Evolutionary conservation across 1,140 invertebrate genomes (phyloP).

Genomic region (Holcopasites calliopsidis): DNA sequence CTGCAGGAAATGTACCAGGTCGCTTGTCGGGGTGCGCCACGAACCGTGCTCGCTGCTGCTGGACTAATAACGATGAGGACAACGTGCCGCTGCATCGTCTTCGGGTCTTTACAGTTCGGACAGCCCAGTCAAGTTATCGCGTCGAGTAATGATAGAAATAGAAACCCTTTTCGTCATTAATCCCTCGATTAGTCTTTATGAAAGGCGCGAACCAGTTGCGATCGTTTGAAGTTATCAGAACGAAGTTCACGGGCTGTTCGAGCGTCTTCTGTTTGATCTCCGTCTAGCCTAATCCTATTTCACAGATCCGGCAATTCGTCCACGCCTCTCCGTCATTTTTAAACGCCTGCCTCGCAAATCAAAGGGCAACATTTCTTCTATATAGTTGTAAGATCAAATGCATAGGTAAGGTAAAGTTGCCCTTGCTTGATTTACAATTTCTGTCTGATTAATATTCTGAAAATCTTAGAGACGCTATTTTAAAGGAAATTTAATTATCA

Average conservation of each 20-base stretch:
- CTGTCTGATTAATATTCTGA: too few species aligned
- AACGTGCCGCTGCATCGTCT: not conserved
- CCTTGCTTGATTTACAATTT: too few species aligned
- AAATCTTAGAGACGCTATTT: too few species aligned
- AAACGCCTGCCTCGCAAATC: slow-evolving; percentile 22
- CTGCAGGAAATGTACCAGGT: slow-evolving; percentile 29
- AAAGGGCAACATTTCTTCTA: too few species aligned
- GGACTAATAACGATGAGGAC: slow-evolving; percentile 11
- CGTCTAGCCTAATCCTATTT: slow-evolving; percentile 18
- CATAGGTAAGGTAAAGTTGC: too few species aligned
- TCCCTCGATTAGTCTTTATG: slow-evolving; percentile 23
- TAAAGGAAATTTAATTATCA: too few species aligned
- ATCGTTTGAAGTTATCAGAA: not conserved
- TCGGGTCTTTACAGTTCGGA: not conserved
- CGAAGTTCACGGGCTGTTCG: slow-evolving; percentile 9
- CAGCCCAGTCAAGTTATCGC: too few species aligned
- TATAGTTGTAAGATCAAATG: too few species aligned
- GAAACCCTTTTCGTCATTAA: too few species aligned
- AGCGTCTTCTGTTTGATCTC: slow-evolving; percentile 33
- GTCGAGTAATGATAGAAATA: too few species aligned
- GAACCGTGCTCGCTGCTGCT: slow-evolving; percentile 24
- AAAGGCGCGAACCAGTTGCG: not conserved
- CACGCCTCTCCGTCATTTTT: slow-evolving; percentile 38
- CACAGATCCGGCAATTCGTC: slow-evolving; percentile 36
- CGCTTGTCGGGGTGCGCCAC: not conserved